Evolutionary conservation across 1,140 invertebrate genomes (phyloP).

Genomic region (Ooceraea biroi): DNA sequence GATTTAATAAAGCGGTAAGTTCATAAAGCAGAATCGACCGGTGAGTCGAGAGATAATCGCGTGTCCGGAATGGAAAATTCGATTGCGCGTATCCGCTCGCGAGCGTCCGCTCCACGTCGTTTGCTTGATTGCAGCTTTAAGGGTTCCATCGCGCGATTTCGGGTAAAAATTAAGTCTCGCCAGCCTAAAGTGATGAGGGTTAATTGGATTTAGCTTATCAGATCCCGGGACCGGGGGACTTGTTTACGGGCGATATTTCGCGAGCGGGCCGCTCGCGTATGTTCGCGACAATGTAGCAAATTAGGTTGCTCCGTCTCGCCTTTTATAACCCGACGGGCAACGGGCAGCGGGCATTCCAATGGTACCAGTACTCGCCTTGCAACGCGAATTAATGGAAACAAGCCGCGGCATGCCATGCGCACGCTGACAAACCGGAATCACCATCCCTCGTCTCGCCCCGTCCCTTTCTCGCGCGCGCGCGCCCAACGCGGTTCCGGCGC

Average conservation of each 20-base stretch:
- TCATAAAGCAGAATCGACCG: too few species aligned
- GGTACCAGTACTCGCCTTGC: constrained; percentile 65
- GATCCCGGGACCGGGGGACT: constrained; percentile 37
- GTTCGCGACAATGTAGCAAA: constrained; percentile 68
- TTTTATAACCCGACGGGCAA: constrained; percentile 61
- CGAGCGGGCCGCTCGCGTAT: constrained; percentile 43
- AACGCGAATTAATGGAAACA: constrained; percentile 85
- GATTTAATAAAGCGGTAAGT: too few species aligned
- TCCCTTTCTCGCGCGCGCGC: too few species aligned
- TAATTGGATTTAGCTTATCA: constrained; percentile 67
- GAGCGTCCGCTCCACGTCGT: neutral
- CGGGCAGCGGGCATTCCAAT: constrained; percentile 55
- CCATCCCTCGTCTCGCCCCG: constrained; percentile 59
- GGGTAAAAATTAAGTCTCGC: constrained; percentile 38
- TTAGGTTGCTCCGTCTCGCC: constrained; percentile 64
- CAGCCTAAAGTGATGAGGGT: constrained; percentile 37
- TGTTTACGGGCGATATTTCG: constrained; percentile 53
- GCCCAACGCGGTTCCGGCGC: constrained; percentile 46
- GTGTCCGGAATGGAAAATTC: too few species aligned
- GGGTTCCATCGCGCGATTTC: constrained; percentile 26
- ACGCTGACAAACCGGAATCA: constrained; percentile 82
- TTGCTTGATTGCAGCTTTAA: constrained; percentile 14
- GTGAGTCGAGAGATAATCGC: neutral
- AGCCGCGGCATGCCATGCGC: constrained; percentile 77
- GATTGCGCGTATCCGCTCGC: neutral